A percentile compares a stretch with the other conserved stretches of the same genome.
These are phyloP conservation scores for Lepidocyrtinus sp. DNA, from an alignment of 2,888 invertebrate genomes.

Conservation along the genomic window DNA sequence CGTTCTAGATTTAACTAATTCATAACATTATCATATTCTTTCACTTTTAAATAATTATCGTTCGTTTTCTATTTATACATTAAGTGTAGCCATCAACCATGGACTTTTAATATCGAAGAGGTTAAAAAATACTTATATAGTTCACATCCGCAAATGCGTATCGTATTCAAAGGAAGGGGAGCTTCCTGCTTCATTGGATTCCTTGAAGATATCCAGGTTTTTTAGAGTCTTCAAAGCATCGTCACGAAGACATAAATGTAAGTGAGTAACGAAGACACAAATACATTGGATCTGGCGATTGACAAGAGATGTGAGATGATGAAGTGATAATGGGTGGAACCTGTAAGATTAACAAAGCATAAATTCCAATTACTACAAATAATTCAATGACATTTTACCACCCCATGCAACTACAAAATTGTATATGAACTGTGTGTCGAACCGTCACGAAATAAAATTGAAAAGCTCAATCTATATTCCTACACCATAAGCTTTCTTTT, in stretches of 20 bases:
- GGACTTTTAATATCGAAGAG: no score
- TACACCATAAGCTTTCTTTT: neutral
- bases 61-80: no score
- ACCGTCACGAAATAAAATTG: neutral
- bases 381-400: neutral
- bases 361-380: neutral
- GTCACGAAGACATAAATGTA: constrained; percentile 13
- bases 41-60: no score
- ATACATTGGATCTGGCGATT: constrained; percentile 18
- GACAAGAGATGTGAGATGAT: constrained; percentile 25
- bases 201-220: no score
- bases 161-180: no score
- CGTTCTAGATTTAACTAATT: no score
- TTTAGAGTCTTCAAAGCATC: neutral
- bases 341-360: constrained; percentile 17
- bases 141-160: no score
- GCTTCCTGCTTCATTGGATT: no score
- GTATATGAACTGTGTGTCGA: neutral
- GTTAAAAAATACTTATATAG: no score
- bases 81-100: no score
- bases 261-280: neutral
- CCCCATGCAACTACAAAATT: neutral
- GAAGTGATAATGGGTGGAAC: constrained; percentile 38
- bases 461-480: constrained; percentile 5
- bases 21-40: no score